Evolutionary conservation across 2,797 vertebrate genomes (phyloP), one percentile per base, ranked within the genome.

Genomic region (Lemur catta): DNA sequence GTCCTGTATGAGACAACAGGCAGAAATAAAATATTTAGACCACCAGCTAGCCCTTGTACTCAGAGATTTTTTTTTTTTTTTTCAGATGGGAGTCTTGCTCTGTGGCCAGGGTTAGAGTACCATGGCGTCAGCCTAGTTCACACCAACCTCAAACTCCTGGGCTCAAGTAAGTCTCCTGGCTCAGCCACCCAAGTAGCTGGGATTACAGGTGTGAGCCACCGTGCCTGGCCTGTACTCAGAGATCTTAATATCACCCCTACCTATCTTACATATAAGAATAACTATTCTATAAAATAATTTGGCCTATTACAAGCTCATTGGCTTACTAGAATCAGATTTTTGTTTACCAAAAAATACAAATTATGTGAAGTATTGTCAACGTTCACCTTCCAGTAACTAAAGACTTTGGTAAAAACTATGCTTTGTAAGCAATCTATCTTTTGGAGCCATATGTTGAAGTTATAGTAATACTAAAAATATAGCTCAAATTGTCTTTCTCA

Each of bases 371-470:
- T 48, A 84, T 3, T 80, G 15, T 76, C 61, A 80, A 80, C 26
- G 33, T 63, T 85, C 28, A 95, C 26, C 57, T 95, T 85, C 57
- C 69, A 85, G 82, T 75, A 94, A 95, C 43, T 86, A 80, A 84
- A 30, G 33, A 11, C 18, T 88, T 92, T 63, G 65, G 7, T 43
- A 57, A 88, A 94, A 96, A 57, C 22, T 7, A 61, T 12, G 26
- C 4, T 91, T 67, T 93, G 72, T 89, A 61, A 43, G 48, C 18
- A 91, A 41, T 55, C 78, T 80, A 43, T 55, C 91, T 78, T 61
- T 86, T 79, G 41, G 41, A 93, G 69, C 26, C 76, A 41, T 14
- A 72, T 61, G 57, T 20, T 89, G 41, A 82, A 84, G 46, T 55
- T 80, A 65, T 0, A 63, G 50, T 33, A 61, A 30, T 65, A 82